Percentiles rank a stretch among this genome's conserved stretches.
Conservation (phyloP, 2,113 vertebrate genomes). For the Callocephalon fimbriatum region DNA sequence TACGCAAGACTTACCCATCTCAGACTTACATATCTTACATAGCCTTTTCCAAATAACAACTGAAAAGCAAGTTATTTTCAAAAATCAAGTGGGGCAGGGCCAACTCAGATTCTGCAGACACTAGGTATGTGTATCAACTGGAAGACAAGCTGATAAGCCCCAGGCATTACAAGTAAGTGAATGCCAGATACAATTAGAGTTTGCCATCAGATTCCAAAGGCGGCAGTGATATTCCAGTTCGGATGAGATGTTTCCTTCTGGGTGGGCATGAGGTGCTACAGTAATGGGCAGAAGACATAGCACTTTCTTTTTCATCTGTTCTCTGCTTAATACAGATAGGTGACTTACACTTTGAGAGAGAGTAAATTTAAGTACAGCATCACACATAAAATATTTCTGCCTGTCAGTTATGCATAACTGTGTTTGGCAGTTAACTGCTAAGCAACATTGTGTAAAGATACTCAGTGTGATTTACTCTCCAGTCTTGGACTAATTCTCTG, state of each 20-base stretch:
- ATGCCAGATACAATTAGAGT: not conserved
- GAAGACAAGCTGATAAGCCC: not conserved
- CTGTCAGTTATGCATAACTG: not conserved
- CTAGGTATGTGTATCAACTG: not conserved
- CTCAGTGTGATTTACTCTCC: slow-evolving; percentile 37
- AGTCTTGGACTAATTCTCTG: slow-evolving; percentile 22
- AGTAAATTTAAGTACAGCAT: slow-evolving; percentile 16
- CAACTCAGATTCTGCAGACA: not conserved
- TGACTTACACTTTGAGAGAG: not conserved
- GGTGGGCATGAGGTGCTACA: not conserved
- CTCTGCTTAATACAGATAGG: not conserved
- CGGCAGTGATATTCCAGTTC: not conserved
- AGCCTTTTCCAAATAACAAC: not conserved
- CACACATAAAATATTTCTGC: not conserved
- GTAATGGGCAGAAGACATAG: not conserved
- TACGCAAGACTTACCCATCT: not conserved
- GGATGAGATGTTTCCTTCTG: not conserved
- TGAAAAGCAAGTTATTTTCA: not conserved
- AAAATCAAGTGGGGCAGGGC: not conserved
- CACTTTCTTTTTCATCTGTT: not conserved
- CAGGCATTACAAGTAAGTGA: not conserved
- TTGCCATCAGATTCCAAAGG: not conserved
- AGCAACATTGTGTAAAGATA: not conserved
- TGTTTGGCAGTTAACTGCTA: slow-evolving; percentile 25
- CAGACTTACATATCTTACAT: not conserved